A percentile compares a stretch with the other conserved stretches of the same genome.
Evolutionary conservation across 2,797 vertebrate genomes (phyloP).

Genomic region (Macropus fuliginosus): DNA sequence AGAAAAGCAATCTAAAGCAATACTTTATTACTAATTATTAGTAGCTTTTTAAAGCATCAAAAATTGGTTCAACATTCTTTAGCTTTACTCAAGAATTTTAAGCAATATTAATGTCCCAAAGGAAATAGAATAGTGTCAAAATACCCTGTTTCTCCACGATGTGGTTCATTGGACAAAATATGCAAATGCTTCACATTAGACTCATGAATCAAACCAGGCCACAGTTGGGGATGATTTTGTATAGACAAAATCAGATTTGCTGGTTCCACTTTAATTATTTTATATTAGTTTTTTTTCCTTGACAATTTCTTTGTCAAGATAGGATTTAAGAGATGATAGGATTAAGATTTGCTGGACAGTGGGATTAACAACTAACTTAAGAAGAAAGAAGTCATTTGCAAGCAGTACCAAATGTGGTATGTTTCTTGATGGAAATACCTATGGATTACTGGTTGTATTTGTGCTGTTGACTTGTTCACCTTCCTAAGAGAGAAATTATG

Average conservation of each 20-base stretch:
- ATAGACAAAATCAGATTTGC: constrained; percentile 72
- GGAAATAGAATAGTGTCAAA: constrained; percentile 39
- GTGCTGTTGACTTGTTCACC: constrained; percentile 73
- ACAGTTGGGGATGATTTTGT: constrained; percentile 79
- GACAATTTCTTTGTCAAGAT: constrained; percentile 64
- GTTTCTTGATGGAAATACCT: constrained; percentile 72
- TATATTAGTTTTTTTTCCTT: constrained; percentile 73
- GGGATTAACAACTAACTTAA: constrained; percentile 73
- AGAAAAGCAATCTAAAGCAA: constrained; percentile 23
- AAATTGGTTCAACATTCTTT: constrained; percentile 22
- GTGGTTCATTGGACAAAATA: constrained; percentile 28
- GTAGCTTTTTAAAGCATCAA: constrained; percentile 31
- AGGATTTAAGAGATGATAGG: constrained; percentile 68
- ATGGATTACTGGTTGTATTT: constrained; percentile 57
- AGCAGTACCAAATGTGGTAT: constrained; percentile 64
- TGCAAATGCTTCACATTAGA: constrained; percentile 74
- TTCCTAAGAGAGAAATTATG: constrained; percentile 65
- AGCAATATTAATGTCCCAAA: constrained; percentile 11
- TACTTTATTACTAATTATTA: constrained; percentile 34
- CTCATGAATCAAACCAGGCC: constrained; percentile 48
- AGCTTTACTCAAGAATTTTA: constrained; percentile 51
- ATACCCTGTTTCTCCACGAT: constrained; percentile 28
- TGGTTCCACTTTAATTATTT: constrained; percentile 75
- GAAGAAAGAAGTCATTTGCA: constrained; percentile 75
- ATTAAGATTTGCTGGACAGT: constrained; percentile 75